Evolutionary conservation across 2,113 vertebrate species (phyloP).

Genomic region (Corythornis cristatus): DNA sequence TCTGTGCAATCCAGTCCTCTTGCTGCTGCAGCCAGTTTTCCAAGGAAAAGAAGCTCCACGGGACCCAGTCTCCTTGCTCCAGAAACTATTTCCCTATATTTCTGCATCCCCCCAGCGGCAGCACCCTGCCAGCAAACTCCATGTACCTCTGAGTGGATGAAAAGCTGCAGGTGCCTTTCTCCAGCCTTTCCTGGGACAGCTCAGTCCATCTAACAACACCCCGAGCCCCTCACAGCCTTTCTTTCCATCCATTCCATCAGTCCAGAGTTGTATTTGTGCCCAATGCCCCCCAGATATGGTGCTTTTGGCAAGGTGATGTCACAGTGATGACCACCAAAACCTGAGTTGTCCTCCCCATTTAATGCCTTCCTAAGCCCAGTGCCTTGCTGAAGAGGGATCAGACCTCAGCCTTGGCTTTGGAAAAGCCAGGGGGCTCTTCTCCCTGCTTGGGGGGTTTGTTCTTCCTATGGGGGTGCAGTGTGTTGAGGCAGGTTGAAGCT

Average conservation of each 20-base stretch:
- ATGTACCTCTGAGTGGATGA: fast-evolving
- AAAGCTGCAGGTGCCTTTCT: background rate
- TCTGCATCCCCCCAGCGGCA: background rate
- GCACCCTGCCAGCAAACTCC: background rate
- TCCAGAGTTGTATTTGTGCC: fast-evolving
- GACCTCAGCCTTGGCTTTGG: background rate
- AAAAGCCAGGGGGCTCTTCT: background rate
- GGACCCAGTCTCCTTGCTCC: background rate
- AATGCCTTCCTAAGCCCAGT: background rate
- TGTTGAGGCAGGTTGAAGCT: background rate
- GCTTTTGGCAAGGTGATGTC: background rate
- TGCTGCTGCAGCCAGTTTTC: background rate
- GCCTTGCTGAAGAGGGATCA: background rate
- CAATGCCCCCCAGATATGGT: fast-evolving
- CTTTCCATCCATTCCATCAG: background rate
- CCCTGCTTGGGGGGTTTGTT: background rate
- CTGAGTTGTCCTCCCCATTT: background rate
- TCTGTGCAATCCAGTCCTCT: background rate
- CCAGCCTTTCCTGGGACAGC: background rate
- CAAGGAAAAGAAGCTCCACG: background rate
- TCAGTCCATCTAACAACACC: fast-evolving
- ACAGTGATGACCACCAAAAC: background rate
- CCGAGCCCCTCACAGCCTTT: background rate
- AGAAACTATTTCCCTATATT: background rate
- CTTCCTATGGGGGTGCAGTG: fast-evolving